phyloP scores from a whole-genome alignment of 2,797 vertebrate genomes.

The Synaphobranchus kaupii region DNA sequence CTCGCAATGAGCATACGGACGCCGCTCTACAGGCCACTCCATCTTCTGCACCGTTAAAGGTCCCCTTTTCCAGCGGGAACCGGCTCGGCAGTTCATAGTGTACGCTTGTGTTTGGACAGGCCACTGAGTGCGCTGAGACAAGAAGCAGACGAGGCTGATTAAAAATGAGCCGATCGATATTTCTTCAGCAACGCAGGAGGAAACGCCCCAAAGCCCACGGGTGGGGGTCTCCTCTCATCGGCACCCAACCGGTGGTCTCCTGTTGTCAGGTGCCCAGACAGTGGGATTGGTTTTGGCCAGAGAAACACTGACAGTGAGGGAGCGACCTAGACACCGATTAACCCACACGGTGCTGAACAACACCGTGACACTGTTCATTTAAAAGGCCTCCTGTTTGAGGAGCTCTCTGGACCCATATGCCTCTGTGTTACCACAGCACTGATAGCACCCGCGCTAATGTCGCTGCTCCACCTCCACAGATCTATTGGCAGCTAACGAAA shows the following conservation, averaged over 20 bases:
- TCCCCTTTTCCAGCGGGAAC: neutral
- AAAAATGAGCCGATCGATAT: slow-evolving; percentile 50
- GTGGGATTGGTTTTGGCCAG: neutral
- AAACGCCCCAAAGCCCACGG: neutral
- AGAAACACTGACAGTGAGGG: slow-evolving; percentile 44
- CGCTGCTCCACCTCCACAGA: neutral
- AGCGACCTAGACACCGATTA: slow-evolving; percentile 61
- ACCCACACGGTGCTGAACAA: slow-evolving; percentile 48
- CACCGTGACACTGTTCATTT: neutral
- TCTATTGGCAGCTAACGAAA: neutral
- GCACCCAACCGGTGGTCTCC: neutral
- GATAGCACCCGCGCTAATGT: neutral
- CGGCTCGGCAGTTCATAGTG: neutral
- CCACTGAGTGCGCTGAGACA: slow-evolving; percentile 1
- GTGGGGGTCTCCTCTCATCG: neutral
- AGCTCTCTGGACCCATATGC: neutral
- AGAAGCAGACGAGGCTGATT: slow-evolving; percentile 15
- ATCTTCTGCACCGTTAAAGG: neutral
- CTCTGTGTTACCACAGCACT: neutral
- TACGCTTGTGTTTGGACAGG: neutral
- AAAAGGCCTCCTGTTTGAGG: neutral
- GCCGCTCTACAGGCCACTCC: too few species aligned
- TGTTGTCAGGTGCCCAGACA: neutral
- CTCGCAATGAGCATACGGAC: too few species aligned
- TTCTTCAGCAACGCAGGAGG: slow-evolving; percentile 50